Conservation (phyloP, 2,113 vertebrate genomes). For the Callopanchax toddi region DNA sequence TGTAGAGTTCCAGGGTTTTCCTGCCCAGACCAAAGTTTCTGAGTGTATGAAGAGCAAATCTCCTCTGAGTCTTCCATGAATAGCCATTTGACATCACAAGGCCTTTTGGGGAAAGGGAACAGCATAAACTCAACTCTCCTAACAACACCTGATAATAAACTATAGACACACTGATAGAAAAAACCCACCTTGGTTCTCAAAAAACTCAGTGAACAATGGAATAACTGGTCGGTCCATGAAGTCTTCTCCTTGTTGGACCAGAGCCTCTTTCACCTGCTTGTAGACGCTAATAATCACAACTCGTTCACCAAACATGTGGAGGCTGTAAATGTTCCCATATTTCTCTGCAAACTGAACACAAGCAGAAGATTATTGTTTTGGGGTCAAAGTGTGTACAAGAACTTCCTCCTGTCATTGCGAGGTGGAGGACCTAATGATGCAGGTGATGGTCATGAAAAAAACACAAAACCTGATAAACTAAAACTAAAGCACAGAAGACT, state of each 20-base stretch:
- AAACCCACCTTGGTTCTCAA: slow-evolving; percentile 64
- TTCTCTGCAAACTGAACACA: slow-evolving; percentile 66
- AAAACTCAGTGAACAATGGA: slow-evolving; percentile 19
- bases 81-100: slow-evolving; percentile 66
- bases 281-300: slow-evolving; percentile 69
- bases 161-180: too few species aligned
- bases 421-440: too few species aligned
- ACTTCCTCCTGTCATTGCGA: too few species aligned
- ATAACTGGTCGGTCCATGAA: slow-evolving; percentile 54
- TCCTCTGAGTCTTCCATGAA: slow-evolving; percentile 80
- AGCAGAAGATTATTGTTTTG: neutral
- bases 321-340: slow-evolving; percentile 74
- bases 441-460: too few species aligned
- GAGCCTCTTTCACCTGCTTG: slow-evolving; percentile 77
- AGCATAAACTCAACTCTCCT: too few species aligned
- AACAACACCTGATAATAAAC: neutral
- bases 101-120: slow-evolving; percentile 58
- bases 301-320: slow-evolving; percentile 9
- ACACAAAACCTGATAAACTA: too few species aligned
- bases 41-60: slow-evolving; percentile 79
- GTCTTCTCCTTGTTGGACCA: slow-evolving; percentile 74
- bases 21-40: slow-evolving; percentile 85
- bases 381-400: too few species aligned
- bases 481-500: too few species aligned
- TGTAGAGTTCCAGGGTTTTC: slow-evolving; percentile 75